phyloP scores from a whole-genome alignment of 2,113 vertebrate genomes.

The Colinus virginianus region DNA sequence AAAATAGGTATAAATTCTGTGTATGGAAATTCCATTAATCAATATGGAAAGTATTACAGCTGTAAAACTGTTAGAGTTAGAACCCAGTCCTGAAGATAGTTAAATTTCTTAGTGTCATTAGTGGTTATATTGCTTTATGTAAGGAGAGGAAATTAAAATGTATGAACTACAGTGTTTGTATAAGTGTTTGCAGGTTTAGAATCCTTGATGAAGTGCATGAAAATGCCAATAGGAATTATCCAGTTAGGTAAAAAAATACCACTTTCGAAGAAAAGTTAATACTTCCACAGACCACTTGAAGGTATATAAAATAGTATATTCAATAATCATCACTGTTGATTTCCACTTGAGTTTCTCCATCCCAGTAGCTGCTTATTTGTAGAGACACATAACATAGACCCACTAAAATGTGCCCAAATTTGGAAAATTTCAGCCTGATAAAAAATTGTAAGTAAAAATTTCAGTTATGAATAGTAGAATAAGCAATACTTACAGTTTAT shows the following conservation, averaged over 20 bases:
- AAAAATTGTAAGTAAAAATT: constrained; percentile 1
- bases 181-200: not conserved
- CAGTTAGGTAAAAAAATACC: not conserved
- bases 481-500: constrained; percentile 16
- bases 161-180: not conserved
- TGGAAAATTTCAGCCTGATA: not conserved
- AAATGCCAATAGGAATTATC: not conserved
- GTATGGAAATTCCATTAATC: not conserved
- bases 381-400: not conserved
- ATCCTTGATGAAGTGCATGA: not conserved
- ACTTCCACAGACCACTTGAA: not conserved
- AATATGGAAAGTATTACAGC: not conserved
- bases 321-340: not conserved
- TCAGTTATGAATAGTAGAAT: not conserved
- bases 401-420: not conserved
- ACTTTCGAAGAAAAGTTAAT: not conserved
- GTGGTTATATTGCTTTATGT: not conserved
- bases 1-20: not conserved
- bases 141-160: not conserved
- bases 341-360: not conserved
- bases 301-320: not conserved
- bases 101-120: not conserved
- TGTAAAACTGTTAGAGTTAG: not conserved
- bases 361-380: constrained; percentile 27
- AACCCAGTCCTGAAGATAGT: not conserved